phyloP scores from a whole-genome alignment of 2,113 vertebrate genomes.

The Aythya baeri region DNA sequence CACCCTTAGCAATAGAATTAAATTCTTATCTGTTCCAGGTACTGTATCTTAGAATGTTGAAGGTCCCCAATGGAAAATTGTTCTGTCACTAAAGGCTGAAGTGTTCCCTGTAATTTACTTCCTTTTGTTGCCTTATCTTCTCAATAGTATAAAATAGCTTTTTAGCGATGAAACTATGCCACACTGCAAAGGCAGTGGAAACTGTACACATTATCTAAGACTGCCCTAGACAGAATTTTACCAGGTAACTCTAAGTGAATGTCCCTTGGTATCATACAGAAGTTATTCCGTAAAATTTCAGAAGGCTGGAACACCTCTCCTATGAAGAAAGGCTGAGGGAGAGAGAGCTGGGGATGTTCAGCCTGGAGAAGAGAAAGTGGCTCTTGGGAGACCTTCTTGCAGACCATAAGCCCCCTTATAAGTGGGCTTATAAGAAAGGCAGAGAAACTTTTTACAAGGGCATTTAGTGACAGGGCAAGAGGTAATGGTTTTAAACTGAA shows the following conservation, averaged over 20 bases:
- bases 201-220: neutral
- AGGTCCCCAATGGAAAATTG: neutral
- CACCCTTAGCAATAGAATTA: constrained; percentile 49
- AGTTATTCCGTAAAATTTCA: neutral
- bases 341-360: neutral
- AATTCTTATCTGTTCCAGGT: constrained; percentile 27
- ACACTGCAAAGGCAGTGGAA: neutral
- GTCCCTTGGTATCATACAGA: neutral
- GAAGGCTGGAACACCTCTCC: neutral
- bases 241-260: neutral
- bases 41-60: neutral
- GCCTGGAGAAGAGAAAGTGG: neutral
- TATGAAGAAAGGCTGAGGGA: neutral
- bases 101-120: neutral
- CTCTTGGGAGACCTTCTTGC: neutral
- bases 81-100: neutral
- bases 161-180: neutral
- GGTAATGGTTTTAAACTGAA: neutral
- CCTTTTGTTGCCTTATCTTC: neutral
- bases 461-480: neutral
- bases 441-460: neutral
- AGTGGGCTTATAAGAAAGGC: neutral
- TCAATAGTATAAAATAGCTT: neutral
- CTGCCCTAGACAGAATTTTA: neutral
- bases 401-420: no score